A percentile compares a stretch with the other conserved stretches of the same genome.
Evolutionary conservation across 2,113 vertebrate species (phyloP).

Genomic region (Pseudopodoces humilis): DNA sequence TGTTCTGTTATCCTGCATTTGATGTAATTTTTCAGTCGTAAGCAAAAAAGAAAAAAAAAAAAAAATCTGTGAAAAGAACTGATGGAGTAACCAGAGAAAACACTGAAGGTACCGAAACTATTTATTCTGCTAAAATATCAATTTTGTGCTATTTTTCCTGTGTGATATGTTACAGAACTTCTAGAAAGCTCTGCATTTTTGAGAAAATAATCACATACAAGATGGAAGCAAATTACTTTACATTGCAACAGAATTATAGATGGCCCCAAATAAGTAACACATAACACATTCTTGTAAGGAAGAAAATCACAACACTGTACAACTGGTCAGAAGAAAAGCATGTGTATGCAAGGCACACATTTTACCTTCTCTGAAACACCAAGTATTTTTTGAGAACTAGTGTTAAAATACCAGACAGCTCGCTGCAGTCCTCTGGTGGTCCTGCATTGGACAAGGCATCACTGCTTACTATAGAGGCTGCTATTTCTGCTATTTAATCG

Average conservation of each 20-base stretch:
- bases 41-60: constrained; percentile 13
- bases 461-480: neutral
- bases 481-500: neutral
- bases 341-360: accelerated
- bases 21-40: constrained; percentile 76
- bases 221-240: neutral
- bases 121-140: neutral
- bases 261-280: neutral
- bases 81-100: constrained; percentile 50
- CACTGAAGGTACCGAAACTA: constrained; percentile 23
- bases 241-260: neutral
- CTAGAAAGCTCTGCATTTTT: neutral
- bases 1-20: constrained; percentile 74
- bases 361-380: neutral
- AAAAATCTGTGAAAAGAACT: constrained; percentile 27
- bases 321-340: neutral
- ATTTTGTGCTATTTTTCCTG: neutral
- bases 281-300: neutral
- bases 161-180: neutral
- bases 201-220: neutral
- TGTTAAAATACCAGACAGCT: neutral
- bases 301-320: neutral
- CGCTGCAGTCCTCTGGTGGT: neutral
- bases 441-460: neutral
- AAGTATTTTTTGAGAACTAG: neutral